These are phyloP conservation scores for Scotopteryx bipunctaria DNA, from an alignment of 2,888 invertebrate species.

Conservation along the genomic window DNA sequence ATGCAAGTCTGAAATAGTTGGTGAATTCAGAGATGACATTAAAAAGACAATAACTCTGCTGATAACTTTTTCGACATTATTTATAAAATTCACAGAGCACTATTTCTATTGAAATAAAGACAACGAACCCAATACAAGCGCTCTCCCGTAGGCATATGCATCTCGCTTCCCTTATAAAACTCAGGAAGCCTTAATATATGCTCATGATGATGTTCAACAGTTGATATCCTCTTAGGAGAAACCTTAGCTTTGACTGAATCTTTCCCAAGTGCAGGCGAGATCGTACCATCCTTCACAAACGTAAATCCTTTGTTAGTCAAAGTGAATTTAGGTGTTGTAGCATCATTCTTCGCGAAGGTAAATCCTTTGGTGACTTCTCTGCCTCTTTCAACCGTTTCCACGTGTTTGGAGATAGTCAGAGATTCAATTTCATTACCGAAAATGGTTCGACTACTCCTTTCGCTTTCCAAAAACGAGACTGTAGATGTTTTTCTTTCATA, in stretches of 20 bases:
- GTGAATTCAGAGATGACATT: too few species aligned
- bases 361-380: slow-evolving; percentile 22
- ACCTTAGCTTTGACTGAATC: not conserved
- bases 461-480: slow-evolving; percentile 15
- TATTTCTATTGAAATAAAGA: too few species aligned
- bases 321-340: slow-evolving; percentile 15
- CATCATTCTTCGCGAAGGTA: slow-evolving; percentile 11
- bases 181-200: slow-evolving; percentile 55
- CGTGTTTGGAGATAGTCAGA: slow-evolving; percentile 26
- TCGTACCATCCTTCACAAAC: slow-evolving; percentile 7
- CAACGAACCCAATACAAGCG: slow-evolving; percentile 72
- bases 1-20: too few species aligned
- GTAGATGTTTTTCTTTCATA: slow-evolving; percentile 12
- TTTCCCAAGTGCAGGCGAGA: not conserved
- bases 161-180: slow-evolving; percentile 65
- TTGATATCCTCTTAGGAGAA: slow-evolving; percentile 44
- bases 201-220: slow-evolving; percentile 54
- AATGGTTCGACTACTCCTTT: slow-evolving; percentile 12
- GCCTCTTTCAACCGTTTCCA: slow-evolving; percentile 26
- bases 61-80: too few species aligned
- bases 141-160: slow-evolving; percentile 72
- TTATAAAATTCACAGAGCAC: too few species aligned
- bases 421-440: slow-evolving; percentile 34
- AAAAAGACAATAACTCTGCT: too few species aligned
- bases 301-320: slow-evolving; percentile 12